Base-by-base conservation (phyloP, 1,140 invertebrate genomes). In the Drosophila mojavensis region DNA sequence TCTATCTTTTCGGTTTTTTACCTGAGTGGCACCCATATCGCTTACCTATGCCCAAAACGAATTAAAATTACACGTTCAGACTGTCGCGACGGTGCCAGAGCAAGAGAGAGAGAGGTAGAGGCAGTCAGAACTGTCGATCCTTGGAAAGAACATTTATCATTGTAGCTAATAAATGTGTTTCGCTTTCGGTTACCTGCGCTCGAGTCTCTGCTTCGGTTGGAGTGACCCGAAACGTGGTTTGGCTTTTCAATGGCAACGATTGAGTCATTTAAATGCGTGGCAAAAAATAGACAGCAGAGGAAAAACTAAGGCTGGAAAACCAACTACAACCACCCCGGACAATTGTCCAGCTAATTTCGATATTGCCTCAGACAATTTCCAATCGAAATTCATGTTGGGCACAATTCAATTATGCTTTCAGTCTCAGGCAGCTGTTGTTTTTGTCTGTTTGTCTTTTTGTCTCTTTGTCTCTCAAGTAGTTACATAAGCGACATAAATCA, bases 101-200 rank as follows among this genome's bases (percentile, higher is more conserved):
- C 47, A 36, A 63, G 50, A 62, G 55, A 47, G 10, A 55, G 45
- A 43, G 68, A 15, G 30, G 30, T 11, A 48, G 7, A 63, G 45
- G 53, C 30, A 61, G 15, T 39, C 36, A 20, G 28, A 15, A 36
- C 56, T 70, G 63, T 73, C 60, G 81, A 81, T 84, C 81, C 81
- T 84, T 74, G 48, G 61, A 66, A 71, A 54, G 79, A 88, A 83
- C 83, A 88, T 88, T 88, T 88, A 88, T 88, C 84, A 88, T 89
- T 83, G 79, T 55, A 89, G 83, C 80, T 88, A 83, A 88, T 88
- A 88, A 88, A 88, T 88, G 83, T 76, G 73, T 88, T 88, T 83
- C 79, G 73, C 68, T 79, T 81, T 77, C 72, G 71, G 30, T 83
- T 89, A 88, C 83, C 79, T 86, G 83, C 62, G 30, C 66, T 33